Conservation (phyloP, 1,140 invertebrate species). For the Drosophila auraria region DNA sequence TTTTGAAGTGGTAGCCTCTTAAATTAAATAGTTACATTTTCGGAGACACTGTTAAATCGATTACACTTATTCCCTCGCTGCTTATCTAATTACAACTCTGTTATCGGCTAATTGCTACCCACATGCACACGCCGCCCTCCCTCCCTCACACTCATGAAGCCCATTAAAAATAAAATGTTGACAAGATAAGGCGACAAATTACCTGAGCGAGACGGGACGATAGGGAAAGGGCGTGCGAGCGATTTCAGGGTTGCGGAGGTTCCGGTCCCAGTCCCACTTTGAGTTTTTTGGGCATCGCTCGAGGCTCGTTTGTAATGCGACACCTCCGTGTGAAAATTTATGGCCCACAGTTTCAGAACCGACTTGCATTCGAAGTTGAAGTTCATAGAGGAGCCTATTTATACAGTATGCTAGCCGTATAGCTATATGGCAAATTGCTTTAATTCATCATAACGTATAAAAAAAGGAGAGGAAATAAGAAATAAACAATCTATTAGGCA, state of each 20-base stretch:
- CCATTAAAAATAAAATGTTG: slow-evolving; percentile 58
- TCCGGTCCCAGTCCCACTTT: slow-evolving; percentile 41
- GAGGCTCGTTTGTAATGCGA: slow-evolving; percentile 69
- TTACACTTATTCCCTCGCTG: not conserved
- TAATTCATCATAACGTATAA: slow-evolving; percentile 67
- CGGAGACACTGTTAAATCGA: not conserved
- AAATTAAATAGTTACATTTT: not conserved
- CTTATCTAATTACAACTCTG: slow-evolving; percentile 50
- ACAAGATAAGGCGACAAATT: slow-evolving; percentile 83
- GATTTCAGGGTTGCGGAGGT: slow-evolving; percentile 19
- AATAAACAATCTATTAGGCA: slow-evolving; percentile 81
- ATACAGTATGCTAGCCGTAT: slow-evolving; percentile 11
- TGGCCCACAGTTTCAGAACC: slow-evolving; percentile 35
- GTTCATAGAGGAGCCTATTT: slow-evolving; percentile 49
- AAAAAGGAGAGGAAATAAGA: slow-evolving; percentile 30
- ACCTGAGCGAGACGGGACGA: slow-evolving; percentile 33
- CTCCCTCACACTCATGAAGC: slow-evolving; percentile 8
- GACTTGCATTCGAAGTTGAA: slow-evolving; percentile 18
- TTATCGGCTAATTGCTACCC: slow-evolving; percentile 59
- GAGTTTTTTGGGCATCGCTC: slow-evolving; percentile 12
- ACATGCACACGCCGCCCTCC: slow-evolving; percentile 38
- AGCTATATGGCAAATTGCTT: slow-evolving; percentile 64
- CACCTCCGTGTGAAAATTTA: slow-evolving; percentile 82
- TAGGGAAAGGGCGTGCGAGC: not conserved
- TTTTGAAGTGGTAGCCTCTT: not conserved